A percentile compares a stretch with the other conserved stretches of the same genome.
These are phyloP conservation scores for Gallirallus australis DNA, from an alignment of 2,797 vertebrate genomes.

Conservation along the genomic window DNA sequence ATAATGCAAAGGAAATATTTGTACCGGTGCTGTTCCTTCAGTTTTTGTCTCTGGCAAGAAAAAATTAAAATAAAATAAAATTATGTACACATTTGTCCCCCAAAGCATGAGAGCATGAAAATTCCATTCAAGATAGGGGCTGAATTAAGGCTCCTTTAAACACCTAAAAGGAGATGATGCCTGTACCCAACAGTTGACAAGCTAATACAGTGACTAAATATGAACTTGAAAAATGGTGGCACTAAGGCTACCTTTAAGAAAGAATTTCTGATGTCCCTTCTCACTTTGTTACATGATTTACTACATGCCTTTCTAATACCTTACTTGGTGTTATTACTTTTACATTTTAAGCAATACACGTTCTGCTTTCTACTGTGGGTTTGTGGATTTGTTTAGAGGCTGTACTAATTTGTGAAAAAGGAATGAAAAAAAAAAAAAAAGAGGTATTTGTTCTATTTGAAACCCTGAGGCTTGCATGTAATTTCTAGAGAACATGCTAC, in stretches of 20 bases:
- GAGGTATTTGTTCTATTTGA: background rate
- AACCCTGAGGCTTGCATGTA: background rate
- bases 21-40: background rate
- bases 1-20: background rate
- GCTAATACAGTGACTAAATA: background rate
- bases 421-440: background rate
- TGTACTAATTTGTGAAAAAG: background rate
- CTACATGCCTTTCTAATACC: background rate
- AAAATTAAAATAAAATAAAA: background rate
- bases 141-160: background rate
- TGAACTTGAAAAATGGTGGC: background rate
- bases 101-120: background rate
- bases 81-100: background rate
- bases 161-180: background rate
- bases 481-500: background rate
- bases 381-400: background rate
- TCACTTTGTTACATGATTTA: background rate
- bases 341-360: background rate
- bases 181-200: background rate
- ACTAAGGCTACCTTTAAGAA: background rate
- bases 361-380: background rate
- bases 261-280: background rate
- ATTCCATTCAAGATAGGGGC: background rate
- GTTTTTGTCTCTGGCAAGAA: background rate
- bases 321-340: background rate